A percentile compares a stretch with the other conserved stretches of the same genome.
Conservation (phyloP, 2,113 vertebrate species). For the Ictalurus punctatus region DNA sequence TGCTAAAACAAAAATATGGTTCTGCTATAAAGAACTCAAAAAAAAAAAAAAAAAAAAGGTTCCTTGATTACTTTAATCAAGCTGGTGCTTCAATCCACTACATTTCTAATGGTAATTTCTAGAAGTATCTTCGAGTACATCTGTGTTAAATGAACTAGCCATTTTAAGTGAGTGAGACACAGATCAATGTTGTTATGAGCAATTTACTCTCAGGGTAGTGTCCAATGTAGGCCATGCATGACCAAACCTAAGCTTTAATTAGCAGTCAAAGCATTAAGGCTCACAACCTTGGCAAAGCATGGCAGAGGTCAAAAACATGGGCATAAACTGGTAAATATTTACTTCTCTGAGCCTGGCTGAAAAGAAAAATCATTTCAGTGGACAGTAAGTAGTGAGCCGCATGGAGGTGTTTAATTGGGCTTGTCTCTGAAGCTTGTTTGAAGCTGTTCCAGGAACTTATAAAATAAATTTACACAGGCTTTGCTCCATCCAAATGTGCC, state of each 20-base stretch:
- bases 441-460: slow-evolving; percentile 44
- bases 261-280: slow-evolving; percentile 24
- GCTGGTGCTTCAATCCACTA: background rate
- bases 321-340: background rate
- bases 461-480: slow-evolving; percentile 37
- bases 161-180: slow-evolving; percentile 51
- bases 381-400: slow-evolving; percentile 4
- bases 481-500: slow-evolving; percentile 31
- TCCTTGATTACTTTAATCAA: background rate
- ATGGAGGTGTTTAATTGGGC: slow-evolving; percentile 40
- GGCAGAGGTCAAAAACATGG: background rate
- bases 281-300: background rate
- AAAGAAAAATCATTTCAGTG: slow-evolving; percentile 13
- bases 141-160: slow-evolving; percentile 5
- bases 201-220: slow-evolving; percentile 47
- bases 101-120: slow-evolving; percentile 19
- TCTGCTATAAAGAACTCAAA: background rate
- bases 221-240: slow-evolving; percentile 1
- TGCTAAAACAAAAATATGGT: background rate
- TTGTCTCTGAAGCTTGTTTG: slow-evolving; percentile 38
- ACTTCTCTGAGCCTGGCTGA: slow-evolving; percentile 5
- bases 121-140: background rate
- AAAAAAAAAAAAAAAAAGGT: background rate
- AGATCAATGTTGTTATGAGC: slow-evolving; percentile 60
- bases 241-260: slow-evolving; percentile 48